Evolutionary conservation across 2,113 vertebrate species (phyloP).

Genomic region (Danionella cerebrum): DNA sequence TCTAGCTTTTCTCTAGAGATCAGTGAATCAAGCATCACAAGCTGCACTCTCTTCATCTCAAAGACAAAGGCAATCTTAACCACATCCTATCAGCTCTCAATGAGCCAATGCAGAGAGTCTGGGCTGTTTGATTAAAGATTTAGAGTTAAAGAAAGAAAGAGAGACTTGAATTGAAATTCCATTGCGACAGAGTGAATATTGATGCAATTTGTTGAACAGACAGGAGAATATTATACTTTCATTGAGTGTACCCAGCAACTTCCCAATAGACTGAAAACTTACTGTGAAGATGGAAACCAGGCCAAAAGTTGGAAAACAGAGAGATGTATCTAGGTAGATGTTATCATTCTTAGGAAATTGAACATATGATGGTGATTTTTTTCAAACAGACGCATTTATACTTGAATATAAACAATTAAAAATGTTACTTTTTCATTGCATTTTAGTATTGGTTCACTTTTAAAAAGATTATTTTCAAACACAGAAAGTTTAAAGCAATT

Average conservation of each 20-base stretch:
- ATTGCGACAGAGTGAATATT: constrained; percentile 7
- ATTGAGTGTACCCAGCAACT: not conserved
- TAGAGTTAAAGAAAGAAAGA: not conserved
- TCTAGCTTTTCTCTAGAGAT: constrained; percentile 12
- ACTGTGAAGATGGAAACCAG: not conserved
- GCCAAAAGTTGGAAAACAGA: not conserved
- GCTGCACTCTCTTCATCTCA: constrained; percentile 8
- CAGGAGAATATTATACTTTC: not conserved
- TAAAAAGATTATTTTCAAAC: too few species aligned
- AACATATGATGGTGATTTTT: not conserved
- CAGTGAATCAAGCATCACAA: not conserved
- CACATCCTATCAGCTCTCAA: not conserved
- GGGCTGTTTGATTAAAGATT: not conserved
- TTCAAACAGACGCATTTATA: too few species aligned
- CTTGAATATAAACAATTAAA: too few species aligned
- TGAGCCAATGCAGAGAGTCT: not conserved
- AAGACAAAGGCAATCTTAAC: not conserved
- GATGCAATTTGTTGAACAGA: not conserved
- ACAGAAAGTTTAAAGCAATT: too few species aligned
- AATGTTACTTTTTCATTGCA: too few species aligned
- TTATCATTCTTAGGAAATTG: not conserved
- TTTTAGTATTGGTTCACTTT: too few species aligned
- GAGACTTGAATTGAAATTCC: not conserved
- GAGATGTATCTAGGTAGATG: not conserved
- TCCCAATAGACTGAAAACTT: constrained; percentile 3